Evolutionary conservation across 2,797 vertebrate genomes (phyloP).

Genomic region (Adelosebastes latens): DNA sequence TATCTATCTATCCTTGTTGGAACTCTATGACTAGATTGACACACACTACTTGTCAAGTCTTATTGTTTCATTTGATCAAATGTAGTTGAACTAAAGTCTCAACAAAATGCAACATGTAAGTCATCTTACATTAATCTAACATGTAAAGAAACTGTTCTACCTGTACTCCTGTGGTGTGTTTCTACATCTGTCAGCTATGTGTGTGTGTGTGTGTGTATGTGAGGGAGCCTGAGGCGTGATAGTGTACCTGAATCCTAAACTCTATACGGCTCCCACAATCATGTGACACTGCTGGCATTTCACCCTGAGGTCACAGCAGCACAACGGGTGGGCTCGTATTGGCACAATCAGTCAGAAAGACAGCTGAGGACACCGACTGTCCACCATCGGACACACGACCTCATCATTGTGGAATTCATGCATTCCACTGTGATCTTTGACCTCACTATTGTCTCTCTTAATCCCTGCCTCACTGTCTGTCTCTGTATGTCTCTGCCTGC

Average conservation of each 20-base stretch:
- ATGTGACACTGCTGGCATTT: conserved; percentile 37
- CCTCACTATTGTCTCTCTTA: conserved; percentile 14
- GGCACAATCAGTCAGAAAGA: not conserved
- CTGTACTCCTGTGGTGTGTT: not conserved
- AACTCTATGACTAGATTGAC: not conserved
- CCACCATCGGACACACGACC: conserved; percentile 1
- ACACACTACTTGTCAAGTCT: not conserved
- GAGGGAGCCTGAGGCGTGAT: not conserved
- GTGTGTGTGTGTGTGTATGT: not conserved
- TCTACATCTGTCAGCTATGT: not conserved
- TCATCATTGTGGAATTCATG: conserved; percentile 5
- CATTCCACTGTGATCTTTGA: conserved; percentile 20
- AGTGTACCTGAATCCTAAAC: not conserved
- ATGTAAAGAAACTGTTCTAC: not conserved
- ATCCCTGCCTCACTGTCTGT: conserved; percentile 10
- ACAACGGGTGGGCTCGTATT: not conserved
- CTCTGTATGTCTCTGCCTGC: not conserved
- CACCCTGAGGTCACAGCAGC: conserved; percentile 18
- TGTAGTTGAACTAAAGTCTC: not conserved
- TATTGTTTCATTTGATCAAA: not conserved
- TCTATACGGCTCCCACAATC: conserved; percentile 26
- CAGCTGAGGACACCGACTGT: conserved; percentile 26
- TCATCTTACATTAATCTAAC: not conserved
- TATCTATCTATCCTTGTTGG: too few relatives aligned
- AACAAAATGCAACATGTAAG: not conserved